phyloP scores from a whole-genome alignment of 2,888 invertebrate genomes.

The Drosophila mayaguana region DNA sequence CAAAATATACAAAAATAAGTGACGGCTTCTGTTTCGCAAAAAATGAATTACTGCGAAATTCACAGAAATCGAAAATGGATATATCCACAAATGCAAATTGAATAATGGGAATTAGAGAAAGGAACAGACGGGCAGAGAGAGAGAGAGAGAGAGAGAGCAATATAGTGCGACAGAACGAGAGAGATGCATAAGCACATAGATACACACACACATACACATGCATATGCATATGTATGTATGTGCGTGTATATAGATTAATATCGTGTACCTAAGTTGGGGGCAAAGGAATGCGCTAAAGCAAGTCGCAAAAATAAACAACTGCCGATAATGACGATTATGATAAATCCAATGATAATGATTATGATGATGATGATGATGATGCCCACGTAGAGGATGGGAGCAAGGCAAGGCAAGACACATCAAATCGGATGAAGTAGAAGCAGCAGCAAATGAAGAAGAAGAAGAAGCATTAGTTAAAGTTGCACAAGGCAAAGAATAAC shows the following conservation, averaged over 20 bases:
- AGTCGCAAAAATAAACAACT: constrained; percentile 56
- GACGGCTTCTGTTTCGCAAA: constrained; percentile 32
- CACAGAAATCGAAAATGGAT: constrained; percentile 45
- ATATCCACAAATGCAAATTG: constrained; percentile 21
- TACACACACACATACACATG: background rate
- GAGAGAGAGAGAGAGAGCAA: background rate
- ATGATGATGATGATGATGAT: constrained; percentile 17
- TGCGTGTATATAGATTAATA: constrained; percentile 1
- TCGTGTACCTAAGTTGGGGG: constrained; percentile 8
- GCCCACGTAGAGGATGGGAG: constrained; percentile 42
- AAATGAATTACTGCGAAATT: constrained; percentile 21
- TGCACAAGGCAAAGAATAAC: constrained; percentile 15
- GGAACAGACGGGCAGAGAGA: background rate
- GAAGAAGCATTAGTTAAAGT: constrained; percentile 34
- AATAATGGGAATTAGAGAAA: constrained; percentile 10
- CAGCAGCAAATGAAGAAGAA: constrained; percentile 4
- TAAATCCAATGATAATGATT: constrained; percentile 22
- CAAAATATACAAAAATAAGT: constrained; percentile 10
- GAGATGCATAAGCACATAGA: background rate
- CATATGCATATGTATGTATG: background rate
- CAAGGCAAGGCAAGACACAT: constrained; percentile 18
- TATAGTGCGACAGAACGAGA: background rate
- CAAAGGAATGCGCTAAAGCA: constrained; percentile 40
- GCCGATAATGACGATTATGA: constrained; percentile 50
- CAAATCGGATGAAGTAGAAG: constrained; percentile 15